Base-by-base conservation (phyloP, 2,888 invertebrate species). In the Argyra leucocephala region DNA sequence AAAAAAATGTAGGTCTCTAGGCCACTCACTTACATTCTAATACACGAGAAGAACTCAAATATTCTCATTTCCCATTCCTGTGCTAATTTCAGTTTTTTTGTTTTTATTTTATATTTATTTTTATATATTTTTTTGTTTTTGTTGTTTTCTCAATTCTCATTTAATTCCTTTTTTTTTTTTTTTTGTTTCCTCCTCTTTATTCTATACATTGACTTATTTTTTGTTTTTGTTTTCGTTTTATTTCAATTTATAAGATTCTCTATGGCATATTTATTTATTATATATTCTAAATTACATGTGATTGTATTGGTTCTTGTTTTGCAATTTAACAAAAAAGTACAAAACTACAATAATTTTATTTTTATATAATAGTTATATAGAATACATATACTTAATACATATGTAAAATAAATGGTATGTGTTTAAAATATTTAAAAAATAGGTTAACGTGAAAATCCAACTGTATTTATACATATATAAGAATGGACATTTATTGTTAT, bases 1-100 rank as follows among this genome's bases (percentile, higher is more conserved):
- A 48, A 31, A 31, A 64, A 69, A 68, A 69, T 67, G 67, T 69
- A 68, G 69, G 69, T 69, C 69, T 69, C 68, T 69, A 69, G 69
- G 69, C 69, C 69, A 68, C 68, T n/a, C n/a, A 48, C 48, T 48
- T 48, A 48, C 48, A 48, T 48, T 48, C 48, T 48, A 64, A 48
- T 64, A 36, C 64, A 61, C 64, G 48, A 48, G 48, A 48, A 48
- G 48, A 48, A 48, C 48, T 48, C 48, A 48, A 48, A 48, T 48
- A 48, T 48, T 48, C 48, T 48, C 48, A 48, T 48, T 48, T 48
- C 48, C 48, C 48, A 48, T 48, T 48, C 48, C 48, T 48, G 48
- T 48, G 48, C 48, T 48, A 48, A 48, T 48, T 48, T 48, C 15
- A 15, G n/a, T 48, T 48, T 48, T 48, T 48, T 48, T 48, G 12